Conservation (phyloP, 35 echinoderm and acorn worm species). For the Heliocidaris erythrogramma region DNA sequence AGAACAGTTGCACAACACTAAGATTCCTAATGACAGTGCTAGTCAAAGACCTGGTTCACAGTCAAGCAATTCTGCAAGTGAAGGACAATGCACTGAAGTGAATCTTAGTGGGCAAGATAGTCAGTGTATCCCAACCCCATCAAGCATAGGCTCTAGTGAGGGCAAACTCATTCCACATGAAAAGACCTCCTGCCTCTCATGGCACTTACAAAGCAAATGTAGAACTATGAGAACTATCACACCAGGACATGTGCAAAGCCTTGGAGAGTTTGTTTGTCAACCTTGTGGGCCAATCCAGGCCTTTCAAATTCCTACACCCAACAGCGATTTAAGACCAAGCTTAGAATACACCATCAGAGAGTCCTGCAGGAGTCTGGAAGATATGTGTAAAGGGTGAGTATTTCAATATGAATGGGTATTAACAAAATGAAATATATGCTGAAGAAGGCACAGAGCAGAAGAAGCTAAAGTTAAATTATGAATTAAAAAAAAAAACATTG, state of each 20-base stretch:
- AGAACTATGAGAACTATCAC: background rate
- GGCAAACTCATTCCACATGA: background rate
- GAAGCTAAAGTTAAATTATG: no score
- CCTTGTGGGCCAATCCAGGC: background rate
- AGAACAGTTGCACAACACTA: background rate
- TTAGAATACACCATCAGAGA: background rate
- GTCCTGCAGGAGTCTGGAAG: conserved; percentile 12
- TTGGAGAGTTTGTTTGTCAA: background rate
- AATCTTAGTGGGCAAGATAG: background rate
- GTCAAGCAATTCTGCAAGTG: background rate
- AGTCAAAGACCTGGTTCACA: background rate
- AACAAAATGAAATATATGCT: no score
- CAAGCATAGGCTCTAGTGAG: background rate
- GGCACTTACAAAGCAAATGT: background rate
- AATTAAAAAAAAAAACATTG: no score
- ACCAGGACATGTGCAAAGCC: background rate
- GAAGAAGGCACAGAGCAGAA: no score
- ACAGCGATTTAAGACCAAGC: background rate
- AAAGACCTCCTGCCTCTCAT: background rate
- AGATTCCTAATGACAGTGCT: background rate
- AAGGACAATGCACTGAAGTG: background rate
- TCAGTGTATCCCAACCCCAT: background rate
- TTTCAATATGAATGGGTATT: background rate
- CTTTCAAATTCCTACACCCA: background rate
- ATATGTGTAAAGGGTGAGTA: conserved; percentile 18